These are phyloP conservation scores for Linnaemya vulpina DNA, from an alignment of 2,888 invertebrate genomes.

Conservation along the genomic window DNA sequence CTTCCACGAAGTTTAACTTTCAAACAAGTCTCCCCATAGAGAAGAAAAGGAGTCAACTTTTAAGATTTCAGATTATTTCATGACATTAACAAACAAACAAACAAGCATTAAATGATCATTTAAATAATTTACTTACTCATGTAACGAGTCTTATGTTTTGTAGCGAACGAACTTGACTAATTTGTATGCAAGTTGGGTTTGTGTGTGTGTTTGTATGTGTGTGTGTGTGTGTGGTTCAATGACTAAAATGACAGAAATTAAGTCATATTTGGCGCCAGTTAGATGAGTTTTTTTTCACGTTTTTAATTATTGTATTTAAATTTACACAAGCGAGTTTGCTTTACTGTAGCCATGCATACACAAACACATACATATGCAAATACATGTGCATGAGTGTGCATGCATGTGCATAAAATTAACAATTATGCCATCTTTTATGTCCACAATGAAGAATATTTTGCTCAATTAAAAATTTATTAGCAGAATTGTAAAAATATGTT, in stretches of 20 bases:
- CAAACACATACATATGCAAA: too few species aligned
- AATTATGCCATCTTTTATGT: not conserved
- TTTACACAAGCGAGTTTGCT: not conserved
- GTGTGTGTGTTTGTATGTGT: too few species aligned
- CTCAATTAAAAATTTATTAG: not conserved
- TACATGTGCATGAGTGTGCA: not conserved
- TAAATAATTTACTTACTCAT: not conserved
- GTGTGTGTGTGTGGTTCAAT: constrained; percentile 47
- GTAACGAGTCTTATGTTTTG: constrained; percentile 6
- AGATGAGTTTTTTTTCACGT: constrained; percentile 21
- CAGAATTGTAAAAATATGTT: constrained; percentile 20
- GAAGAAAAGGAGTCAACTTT: not conserved
- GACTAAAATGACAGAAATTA: constrained; percentile 59
- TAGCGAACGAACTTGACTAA: constrained; percentile 31
- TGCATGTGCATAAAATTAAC: not conserved
- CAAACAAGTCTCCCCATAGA: not conserved
- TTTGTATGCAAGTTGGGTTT: constrained; percentile 59
- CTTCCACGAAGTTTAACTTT: not conserved
- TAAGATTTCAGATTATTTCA: not conserved
- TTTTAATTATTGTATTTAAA: constrained; percentile 43
- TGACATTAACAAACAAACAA: not conserved
- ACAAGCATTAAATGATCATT: constrained; percentile 17
- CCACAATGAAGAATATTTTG: not conserved
- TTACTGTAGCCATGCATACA: too few species aligned
- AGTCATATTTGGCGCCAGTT: constrained; percentile 65